Conservation (phyloP, 2,888 invertebrate species). For the Gymnosoma rotundatum region DNA sequence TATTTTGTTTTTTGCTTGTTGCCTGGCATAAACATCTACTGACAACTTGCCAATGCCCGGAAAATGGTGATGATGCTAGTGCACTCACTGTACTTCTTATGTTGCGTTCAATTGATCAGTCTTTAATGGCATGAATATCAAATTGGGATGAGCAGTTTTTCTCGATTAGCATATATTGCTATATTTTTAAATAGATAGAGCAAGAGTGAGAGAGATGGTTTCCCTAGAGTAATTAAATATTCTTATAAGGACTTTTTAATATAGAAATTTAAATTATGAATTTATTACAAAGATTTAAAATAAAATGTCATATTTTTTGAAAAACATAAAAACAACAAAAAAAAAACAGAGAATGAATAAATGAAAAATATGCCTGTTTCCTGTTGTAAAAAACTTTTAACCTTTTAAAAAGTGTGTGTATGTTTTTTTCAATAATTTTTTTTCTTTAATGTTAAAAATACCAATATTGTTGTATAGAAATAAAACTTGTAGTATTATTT, state of each 20-base stretch:
- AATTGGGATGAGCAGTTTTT: conserved; percentile 66
- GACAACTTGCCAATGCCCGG: conserved; percentile 49
- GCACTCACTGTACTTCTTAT: conserved; percentile 10
- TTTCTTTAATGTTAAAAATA: too few relatives aligned
- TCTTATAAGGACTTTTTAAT: conserved; percentile 35
- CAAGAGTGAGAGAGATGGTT: conserved; percentile 29
- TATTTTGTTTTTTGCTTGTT: conserved; percentile 37
- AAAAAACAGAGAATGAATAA: too few relatives aligned
- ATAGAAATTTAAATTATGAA: not conserved
- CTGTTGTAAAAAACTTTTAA: too few relatives aligned
- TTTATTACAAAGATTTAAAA: not conserved
- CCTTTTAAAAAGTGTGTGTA: too few relatives aligned
- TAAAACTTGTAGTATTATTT: too few relatives aligned
- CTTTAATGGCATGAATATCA: conserved; percentile 66
- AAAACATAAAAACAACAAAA: too few relatives aligned
- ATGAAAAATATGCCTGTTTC: too few relatives aligned
- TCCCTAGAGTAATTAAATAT: conserved; percentile 43
- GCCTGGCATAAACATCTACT: conserved; percentile 34
- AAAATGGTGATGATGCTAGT: conserved; percentile 36
- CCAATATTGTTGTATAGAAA: too few relatives aligned
- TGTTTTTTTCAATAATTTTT: too few relatives aligned
- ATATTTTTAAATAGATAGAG: not conserved
- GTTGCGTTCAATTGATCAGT: conserved; percentile 67
- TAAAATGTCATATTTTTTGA: too few relatives aligned
- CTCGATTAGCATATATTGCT: conserved; percentile 55